A percentile compares a stretch with the other conserved stretches of the same genome.
Conservation (phyloP, 2,888 invertebrate genomes). For the Leptinotarsa juncta region DNA sequence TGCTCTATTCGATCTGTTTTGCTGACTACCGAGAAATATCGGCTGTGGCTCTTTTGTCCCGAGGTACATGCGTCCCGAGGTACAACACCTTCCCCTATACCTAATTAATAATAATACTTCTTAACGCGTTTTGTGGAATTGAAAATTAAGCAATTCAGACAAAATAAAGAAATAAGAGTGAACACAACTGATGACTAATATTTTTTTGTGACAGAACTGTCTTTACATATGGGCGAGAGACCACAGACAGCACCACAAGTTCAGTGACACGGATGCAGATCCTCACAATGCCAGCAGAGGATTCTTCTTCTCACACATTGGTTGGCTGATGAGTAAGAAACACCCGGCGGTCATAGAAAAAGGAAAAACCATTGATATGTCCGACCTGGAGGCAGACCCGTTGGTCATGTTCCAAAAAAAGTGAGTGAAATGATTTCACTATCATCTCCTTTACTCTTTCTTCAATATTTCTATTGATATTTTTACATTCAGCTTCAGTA, state of each 20-base stretch:
- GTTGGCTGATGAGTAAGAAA: constrained; percentile 84
- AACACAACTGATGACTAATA: not conserved
- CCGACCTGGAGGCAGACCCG: constrained; percentile 79
- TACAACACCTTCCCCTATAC: no score
- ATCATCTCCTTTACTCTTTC: no score
- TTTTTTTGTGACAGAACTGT: constrained; percentile 34
- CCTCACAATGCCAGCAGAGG: constrained; percentile 85
- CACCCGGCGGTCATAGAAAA: constrained; percentile 80
- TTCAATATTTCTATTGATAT: no score
- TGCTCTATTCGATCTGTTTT: no score
- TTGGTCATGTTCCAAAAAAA: constrained; percentile 81
- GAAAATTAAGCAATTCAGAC: no score
- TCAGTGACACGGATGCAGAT: constrained; percentile 79
- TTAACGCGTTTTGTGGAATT: no score
- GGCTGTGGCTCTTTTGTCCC: no score
- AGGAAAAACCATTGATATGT: constrained; percentile 77
- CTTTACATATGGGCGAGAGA: constrained; percentile 72
- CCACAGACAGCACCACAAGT: constrained; percentile 86
- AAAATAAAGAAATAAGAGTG: no score
- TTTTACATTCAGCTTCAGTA: no score
- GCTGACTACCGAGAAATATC: no score
- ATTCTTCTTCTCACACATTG: constrained; percentile 90
- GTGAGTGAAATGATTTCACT: constrained; percentile 65
- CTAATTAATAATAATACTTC: no score
- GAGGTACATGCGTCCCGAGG: no score